Conservation (phyloP, 1,140 invertebrate species). For the Camponotus vicinus region DNA sequence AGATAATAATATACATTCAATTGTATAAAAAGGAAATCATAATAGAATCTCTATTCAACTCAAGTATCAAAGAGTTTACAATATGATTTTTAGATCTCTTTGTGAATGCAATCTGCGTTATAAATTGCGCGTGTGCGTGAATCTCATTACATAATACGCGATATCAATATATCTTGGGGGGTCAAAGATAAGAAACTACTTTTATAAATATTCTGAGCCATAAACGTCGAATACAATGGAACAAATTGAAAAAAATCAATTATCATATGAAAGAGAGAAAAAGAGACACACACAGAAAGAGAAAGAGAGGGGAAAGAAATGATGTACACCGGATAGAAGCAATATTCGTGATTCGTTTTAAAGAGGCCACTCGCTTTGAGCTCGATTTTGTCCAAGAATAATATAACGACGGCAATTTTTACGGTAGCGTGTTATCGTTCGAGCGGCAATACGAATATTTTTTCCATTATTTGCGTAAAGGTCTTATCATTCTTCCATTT, state of each 20-base stretch:
- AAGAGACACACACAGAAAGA: neutral
- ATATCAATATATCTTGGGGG: conserved; percentile 4
- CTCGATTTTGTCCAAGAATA: conserved; percentile 32
- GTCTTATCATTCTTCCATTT: conserved; percentile 24
- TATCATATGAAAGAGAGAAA: conserved; percentile 4
- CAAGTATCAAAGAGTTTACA: conserved; percentile 3
- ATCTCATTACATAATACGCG: conserved; percentile 21
- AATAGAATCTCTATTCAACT: conserved; percentile 5
- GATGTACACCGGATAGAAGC: neutral
- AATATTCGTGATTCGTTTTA: conserved; percentile 28
- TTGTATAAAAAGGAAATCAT: conserved; percentile 29
- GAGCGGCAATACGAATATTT: conserved; percentile 1
- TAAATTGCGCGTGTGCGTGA: neutral
- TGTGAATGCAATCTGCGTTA: conserved; percentile 10
- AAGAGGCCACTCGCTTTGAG: conserved; percentile 25
- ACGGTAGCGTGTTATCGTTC: neutral
- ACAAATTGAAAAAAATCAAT: conserved; percentile 18
- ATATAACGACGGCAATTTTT: conserved; percentile 41
- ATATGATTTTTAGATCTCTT: conserved; percentile 9
- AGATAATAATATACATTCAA: neutral
- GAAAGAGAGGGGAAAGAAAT: no score
- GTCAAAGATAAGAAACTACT: conserved; percentile 15
- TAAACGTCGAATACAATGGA: neutral
- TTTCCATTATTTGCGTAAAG: conserved; percentile 33
- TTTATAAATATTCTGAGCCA: conserved; percentile 8